These are phyloP conservation scores for Steatocranus sp. DNA, from an alignment of 2,797 vertebrate species.

Conservation along the genomic window DNA sequence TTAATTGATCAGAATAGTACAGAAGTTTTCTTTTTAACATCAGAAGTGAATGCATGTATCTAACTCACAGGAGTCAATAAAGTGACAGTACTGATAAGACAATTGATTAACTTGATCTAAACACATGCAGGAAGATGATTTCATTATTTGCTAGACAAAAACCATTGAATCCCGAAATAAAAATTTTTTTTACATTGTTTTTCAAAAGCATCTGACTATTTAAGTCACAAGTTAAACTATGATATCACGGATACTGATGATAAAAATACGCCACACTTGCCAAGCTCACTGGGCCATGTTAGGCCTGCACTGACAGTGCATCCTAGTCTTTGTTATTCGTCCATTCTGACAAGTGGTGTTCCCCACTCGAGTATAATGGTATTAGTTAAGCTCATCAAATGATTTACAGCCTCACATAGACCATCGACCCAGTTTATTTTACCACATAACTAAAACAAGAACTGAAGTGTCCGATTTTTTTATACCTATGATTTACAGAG, in stretches of 20 bases:
- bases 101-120: neutral
- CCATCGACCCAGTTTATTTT: neutral
- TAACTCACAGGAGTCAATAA: neutral
- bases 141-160: slow-evolving; percentile 1
- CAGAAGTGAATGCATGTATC: neutral
- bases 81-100: neutral
- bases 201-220: neutral
- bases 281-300: slow-evolving; percentile 75
- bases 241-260: slow-evolving; percentile 46
- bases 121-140: neutral
- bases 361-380: slow-evolving; percentile 10
- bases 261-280: slow-evolving; percentile 79
- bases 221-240: neutral
- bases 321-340: slow-evolving; percentile 75
- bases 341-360: slow-evolving; percentile 56
- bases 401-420: neutral
- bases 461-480: slow-evolving; percentile 15
- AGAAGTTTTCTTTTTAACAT: neutral
- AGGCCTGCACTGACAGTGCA: slow-evolving; percentile 75
- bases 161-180: neutral
- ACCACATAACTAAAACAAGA: neutral
- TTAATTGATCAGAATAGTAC: neutral
- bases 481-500: slow-evolving; percentile 53
- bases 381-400: neutral
- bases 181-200: rapidly evolving